These are phyloP conservation scores for Alosa sapidissima DNA, from an alignment of 2,797 vertebrate species.

Conservation along the genomic window DNA sequence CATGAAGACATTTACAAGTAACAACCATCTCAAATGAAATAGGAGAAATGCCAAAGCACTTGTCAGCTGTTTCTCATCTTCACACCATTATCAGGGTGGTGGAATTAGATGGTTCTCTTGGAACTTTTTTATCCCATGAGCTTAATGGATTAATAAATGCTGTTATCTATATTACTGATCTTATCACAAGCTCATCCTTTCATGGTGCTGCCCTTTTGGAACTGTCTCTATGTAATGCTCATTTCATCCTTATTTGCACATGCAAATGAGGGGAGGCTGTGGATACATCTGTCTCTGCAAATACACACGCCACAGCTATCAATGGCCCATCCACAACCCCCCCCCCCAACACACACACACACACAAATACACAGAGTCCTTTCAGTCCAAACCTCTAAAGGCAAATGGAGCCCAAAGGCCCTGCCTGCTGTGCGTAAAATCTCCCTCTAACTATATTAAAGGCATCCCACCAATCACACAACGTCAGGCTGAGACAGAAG, in stretches of 20 bases:
- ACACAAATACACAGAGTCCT: slow-evolving; percentile 17
- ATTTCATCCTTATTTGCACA: slow-evolving; percentile 69
- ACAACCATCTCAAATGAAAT: slow-evolving; percentile 4
- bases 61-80: background rate
- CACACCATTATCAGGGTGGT: background rate
- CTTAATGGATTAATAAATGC: slow-evolving; percentile 37
- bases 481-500: slow-evolving; percentile 38
- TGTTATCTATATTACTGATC: slow-evolving; percentile 62
- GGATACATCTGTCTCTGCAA: slow-evolving; percentile 48
- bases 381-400: slow-evolving; percentile 37
- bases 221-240: slow-evolving; percentile 62
- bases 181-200: slow-evolving; percentile 61
- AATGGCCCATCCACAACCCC: slow-evolving; percentile 19
- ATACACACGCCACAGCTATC: slow-evolving; percentile 44
- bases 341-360: slow-evolving; percentile 1
- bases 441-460: slow-evolving; percentile 56
- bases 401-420: slow-evolving; percentile 59
- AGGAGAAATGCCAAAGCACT: background rate
- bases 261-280: slow-evolving; percentile 60
- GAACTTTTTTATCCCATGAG: slow-evolving; percentile 35
- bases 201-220: slow-evolving; percentile 62
- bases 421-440: slow-evolving; percentile 65
- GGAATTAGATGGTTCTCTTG: slow-evolving; percentile 11
- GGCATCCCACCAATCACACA: slow-evolving; percentile 54
- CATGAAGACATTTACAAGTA: background rate